Conservation (phyloP, 2,888 invertebrate species). For the Diogma glabrata region DNA sequence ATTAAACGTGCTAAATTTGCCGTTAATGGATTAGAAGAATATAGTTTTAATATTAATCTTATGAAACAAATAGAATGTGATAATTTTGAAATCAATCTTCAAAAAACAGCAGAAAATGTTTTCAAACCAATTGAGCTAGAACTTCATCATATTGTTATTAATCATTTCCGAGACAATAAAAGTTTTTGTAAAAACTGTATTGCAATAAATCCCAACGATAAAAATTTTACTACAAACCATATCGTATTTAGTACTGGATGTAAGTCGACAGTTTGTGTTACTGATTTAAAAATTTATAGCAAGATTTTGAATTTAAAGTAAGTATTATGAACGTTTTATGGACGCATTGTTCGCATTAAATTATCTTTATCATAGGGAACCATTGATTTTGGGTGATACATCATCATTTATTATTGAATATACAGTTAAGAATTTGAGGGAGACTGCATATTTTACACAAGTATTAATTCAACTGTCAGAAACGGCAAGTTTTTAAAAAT, state of each 20-base stretch:
- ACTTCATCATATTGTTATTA: not conserved
- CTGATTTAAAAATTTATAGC: conserved; percentile 13
- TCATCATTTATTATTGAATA: conserved; percentile 14
- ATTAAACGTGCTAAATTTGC: not conserved
- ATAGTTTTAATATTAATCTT: not conserved
- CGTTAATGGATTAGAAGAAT: not conserved
- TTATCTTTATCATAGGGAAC: conserved; percentile 8
- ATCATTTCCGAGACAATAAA: not conserved
- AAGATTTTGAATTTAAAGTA: not conserved
- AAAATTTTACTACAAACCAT: conserved; percentile 8
- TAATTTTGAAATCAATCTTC: not conserved
- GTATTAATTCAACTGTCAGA: conserved; percentile 26
- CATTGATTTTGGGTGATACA: conserved; percentile 15
- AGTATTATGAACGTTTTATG: too few species aligned
- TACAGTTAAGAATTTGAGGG: conserved; percentile 26
- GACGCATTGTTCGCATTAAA: too few species aligned
- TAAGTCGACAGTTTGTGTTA: conserved; percentile 11
- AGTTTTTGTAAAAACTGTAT: conserved; percentile 17
- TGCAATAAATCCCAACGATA: conserved; percentile 14
- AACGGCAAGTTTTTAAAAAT: conserved; percentile 13
- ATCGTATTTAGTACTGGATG: conserved; percentile 17
- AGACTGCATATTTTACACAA: conserved; percentile 30
- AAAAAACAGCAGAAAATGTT: not conserved
- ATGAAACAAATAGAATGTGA: not conserved
- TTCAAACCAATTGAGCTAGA: conserved; percentile 6